Conservation (phyloP, 2,888 invertebrate genomes). For the Parnassius smintheus region DNA sequence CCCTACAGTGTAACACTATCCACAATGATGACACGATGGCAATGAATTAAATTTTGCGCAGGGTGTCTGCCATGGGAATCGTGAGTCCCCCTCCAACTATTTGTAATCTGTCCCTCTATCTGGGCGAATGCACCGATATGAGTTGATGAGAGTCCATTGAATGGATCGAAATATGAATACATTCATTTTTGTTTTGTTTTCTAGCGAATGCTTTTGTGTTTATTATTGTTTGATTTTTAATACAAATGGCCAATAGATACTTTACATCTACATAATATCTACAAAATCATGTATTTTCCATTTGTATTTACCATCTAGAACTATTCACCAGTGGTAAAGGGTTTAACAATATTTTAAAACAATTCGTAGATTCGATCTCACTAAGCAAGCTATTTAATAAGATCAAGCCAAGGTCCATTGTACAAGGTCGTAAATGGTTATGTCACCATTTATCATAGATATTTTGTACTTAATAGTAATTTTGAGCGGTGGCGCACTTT, state of each 20-base stretch:
- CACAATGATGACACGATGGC: slow-evolving; percentile 54
- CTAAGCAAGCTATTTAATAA: too few species aligned
- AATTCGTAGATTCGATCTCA: too few species aligned
- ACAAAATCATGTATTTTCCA: too few species aligned
- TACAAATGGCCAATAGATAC: neutral
- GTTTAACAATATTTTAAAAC: too few species aligned
- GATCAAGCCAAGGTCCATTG: too few species aligned
- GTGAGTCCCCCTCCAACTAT: slow-evolving; percentile 45
- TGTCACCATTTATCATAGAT: too few species aligned
- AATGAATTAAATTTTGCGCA: slow-evolving; percentile 56
- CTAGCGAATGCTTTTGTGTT: slow-evolving; percentile 26
- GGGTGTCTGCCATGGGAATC: slow-evolving; percentile 52
- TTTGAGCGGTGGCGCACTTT: too few species aligned
- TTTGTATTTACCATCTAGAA: too few species aligned
- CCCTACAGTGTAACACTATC: slow-evolving; percentile 37
- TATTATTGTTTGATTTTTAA: slow-evolving; percentile 2
- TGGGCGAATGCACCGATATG: slow-evolving; percentile 20
- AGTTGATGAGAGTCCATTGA: neutral
- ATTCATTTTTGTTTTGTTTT: slow-evolving; percentile 5
- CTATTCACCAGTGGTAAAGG: too few species aligned
- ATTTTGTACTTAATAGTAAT: too few species aligned
- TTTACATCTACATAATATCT: too few species aligned
- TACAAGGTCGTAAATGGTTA: too few species aligned
- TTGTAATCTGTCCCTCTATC: slow-evolving; percentile 37
- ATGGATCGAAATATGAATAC: slow-evolving; percentile 12